These are phyloP conservation scores for Entomobrya proxima DNA, from an alignment of 2,888 invertebrate genomes.

Conservation along the genomic window DNA sequence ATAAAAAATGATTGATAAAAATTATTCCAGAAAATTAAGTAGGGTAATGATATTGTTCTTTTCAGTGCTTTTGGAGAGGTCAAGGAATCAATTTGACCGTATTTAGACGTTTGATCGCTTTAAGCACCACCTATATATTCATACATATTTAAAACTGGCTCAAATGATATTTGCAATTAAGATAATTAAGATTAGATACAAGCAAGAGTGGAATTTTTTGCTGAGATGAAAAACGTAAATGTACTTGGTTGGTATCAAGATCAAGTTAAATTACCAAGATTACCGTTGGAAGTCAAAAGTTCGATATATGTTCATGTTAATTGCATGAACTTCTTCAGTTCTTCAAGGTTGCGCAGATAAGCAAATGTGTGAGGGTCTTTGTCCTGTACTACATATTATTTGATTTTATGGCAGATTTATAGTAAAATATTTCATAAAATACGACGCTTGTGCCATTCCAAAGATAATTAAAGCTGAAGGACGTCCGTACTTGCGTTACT, in stretches of 20 bases:
- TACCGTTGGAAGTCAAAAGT: neutral
- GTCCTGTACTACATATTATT: neutral
- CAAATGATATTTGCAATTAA: slow-evolving; percentile 1
- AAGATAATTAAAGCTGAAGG: slow-evolving; percentile 4
- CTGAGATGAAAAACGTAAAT: neutral
- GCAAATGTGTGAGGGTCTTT: slow-evolving; percentile 1
- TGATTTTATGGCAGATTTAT: neutral
- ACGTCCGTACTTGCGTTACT: neutral
- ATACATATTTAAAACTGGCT: neutral
- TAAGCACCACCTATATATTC: neutral
- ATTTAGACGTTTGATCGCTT: neutral
- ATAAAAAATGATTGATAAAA: neutral
- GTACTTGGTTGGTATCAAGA: neutral
- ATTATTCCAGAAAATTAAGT: slow-evolving; percentile 11
- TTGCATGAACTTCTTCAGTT: no score
- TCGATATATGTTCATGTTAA: neutral
- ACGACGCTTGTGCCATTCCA: neutral
- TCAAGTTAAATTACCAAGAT: neutral
- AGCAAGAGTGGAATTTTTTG: neutral
- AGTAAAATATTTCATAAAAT: neutral
- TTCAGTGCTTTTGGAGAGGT: slow-evolving; percentile 23
- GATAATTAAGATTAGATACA: neutral
- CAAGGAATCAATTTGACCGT: slow-evolving; percentile 33
- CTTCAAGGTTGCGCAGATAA: slow-evolving; percentile 7
- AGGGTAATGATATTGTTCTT: slow-evolving; percentile 8